Base-by-base conservation (phyloP, 2,888 invertebrate genomes). In the Leucozona laternaria region DNA sequence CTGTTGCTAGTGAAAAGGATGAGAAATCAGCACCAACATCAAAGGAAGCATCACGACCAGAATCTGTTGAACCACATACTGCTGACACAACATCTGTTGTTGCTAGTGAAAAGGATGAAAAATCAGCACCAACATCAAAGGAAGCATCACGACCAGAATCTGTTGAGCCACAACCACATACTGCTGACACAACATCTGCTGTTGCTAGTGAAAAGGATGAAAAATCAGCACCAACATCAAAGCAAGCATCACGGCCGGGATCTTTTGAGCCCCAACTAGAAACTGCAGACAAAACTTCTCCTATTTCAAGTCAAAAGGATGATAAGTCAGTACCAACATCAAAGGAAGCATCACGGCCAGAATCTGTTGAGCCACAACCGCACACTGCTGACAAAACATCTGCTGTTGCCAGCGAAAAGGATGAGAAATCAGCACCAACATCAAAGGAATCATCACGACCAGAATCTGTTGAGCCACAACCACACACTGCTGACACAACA, bases 1-100 rank as follows among this genome's bases (percentile, higher is more conserved):
- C 40, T 20, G 48, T n/a, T 28, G 55, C 8, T 71, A 66, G 53
- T 5, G 15, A 13, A 22, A 60, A 48, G 5, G 53, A 68, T 28
- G 78, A 53, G 2, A 45, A 58, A 58, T 31, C 53, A 2, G 34
- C 4, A 13, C 13, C 40, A 3, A 0, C 43, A 17, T 48, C 40
- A 31, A 76, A 81, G 43, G 91, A 89, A 17, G 90, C 90, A 28
- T 90, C 91, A 0, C 91, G 91, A 40, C 90, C 90, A 0, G 77
- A 87, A 4, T 89, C 90, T 0, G 53, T 70, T 11, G 72, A 31
- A 5, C 64, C 8, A 28, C 28, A 25, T 1, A n/a, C 55, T 4
- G 70, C 2, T 28, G 43, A 15, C 66, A 55, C 45, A 10, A 28
- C 25, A n/a, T 81, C 88, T 17, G 28, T 48, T 1, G 48, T 48